Percentiles rank a stretch among this genome's conserved stretches.
Conservation (phyloP, 2,888 invertebrate species). For the Augiades crinisus region DNA sequence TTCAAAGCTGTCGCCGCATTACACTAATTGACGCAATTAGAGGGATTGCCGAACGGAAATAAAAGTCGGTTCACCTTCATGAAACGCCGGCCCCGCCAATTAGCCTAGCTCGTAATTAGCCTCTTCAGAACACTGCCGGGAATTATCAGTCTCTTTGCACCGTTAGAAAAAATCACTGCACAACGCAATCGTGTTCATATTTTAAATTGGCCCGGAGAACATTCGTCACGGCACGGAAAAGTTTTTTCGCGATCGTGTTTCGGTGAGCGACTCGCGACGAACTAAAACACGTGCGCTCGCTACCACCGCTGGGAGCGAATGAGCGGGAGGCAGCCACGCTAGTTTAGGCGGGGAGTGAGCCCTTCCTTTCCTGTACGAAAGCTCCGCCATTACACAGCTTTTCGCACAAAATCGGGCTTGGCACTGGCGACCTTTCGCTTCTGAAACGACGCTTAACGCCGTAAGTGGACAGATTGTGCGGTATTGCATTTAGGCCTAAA, state of each 20-base stretch:
- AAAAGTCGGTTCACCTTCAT: conserved; percentile 81
- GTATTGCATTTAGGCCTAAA: conserved; percentile 76
- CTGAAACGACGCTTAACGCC: conserved; percentile 59
- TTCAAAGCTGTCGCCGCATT: conserved; percentile 79
- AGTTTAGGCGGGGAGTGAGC: conserved; percentile 63
- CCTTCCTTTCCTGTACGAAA: conserved; percentile 69
- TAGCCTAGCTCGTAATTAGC: conserved; percentile 77
- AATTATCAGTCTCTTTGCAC: conserved; percentile 60
- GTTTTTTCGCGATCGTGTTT: conserved; percentile 72
- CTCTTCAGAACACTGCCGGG: conserved; percentile 62
- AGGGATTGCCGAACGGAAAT: conserved; percentile 81
- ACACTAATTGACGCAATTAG: conserved; percentile 81
- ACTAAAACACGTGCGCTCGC: conserved; percentile 50
- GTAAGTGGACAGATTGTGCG: conserved; percentile 79
- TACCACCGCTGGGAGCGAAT: conserved; percentile 64
- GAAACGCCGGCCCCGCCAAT: conserved; percentile 78
- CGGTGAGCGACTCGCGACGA: conserved; percentile 24
- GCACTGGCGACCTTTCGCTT: conserved; percentile 50
- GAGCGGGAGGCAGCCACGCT: conserved; percentile 47
- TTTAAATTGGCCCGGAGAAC: conserved; percentile 39
- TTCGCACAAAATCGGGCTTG: conserved; percentile 50
- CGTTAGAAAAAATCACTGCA: conserved; percentile 58
- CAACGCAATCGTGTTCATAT: conserved; percentile 59
- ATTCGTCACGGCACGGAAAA: conserved; percentile 67
- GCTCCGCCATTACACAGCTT: conserved; percentile 64